Conservation (phyloP, 1,140 invertebrate genomes). For the Saccostrea echinata region DNA sequence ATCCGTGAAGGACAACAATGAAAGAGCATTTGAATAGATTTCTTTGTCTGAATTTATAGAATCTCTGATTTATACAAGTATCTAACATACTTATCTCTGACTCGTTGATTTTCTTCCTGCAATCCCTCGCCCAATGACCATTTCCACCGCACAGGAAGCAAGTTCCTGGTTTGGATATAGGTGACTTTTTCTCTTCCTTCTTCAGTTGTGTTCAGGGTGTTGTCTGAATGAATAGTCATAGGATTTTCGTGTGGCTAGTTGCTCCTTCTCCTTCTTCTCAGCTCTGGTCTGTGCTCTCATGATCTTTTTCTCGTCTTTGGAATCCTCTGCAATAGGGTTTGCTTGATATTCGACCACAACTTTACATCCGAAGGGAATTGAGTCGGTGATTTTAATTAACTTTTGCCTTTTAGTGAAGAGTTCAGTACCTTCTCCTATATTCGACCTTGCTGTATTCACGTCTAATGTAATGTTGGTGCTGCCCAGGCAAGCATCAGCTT, state of each 20-base stretch:
- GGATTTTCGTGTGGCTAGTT: background rate
- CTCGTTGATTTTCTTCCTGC: background rate
- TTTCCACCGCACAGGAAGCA: background rate
- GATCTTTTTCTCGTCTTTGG: background rate
- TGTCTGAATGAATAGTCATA: background rate
- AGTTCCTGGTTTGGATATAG: background rate
- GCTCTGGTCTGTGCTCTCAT: background rate
- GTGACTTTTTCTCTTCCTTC: background rate
- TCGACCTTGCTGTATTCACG: background rate
- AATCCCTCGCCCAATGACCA: background rate
- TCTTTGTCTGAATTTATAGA: background rate
- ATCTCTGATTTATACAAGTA: background rate
- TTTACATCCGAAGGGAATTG: background rate
- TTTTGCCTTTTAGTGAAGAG: background rate
- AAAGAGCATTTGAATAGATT: background rate
- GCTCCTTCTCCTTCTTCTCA: background rate
- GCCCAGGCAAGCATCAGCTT: background rate
- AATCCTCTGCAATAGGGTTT: background rate
- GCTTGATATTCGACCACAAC: background rate
- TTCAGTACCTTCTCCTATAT: background rate
- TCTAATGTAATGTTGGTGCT: background rate
- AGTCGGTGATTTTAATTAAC: background rate
- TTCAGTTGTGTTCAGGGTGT: background rate
- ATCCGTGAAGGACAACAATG: background rate
- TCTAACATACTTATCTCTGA: background rate